Conservation (phyloP, 2,797 vertebrate genomes). For the Macrochelys suwanniensis region DNA sequence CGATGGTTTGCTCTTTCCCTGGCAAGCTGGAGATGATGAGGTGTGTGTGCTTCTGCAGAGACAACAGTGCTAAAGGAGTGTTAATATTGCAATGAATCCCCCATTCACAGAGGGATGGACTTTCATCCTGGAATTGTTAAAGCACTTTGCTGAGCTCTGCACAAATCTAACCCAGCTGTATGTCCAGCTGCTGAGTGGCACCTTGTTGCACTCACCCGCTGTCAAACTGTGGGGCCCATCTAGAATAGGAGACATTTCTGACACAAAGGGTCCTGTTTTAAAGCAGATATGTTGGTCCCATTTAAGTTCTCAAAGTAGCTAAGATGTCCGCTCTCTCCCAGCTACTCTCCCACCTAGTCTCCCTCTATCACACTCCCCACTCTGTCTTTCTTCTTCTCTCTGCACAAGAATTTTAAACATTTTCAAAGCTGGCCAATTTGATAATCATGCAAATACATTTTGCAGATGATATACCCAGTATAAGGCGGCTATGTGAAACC, state of each 20-base stretch:
- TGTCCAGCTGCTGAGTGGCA: background rate
- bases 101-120: background rate
- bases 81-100: constrained; percentile 17
- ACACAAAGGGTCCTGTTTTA: background rate
- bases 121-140: background rate
- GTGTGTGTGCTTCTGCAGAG: constrained; percentile 44
- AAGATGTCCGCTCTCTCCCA: constrained; percentile 6
- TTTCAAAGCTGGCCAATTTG: fast-evolving
- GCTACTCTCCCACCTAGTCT: background rate
- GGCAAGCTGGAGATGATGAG: constrained; percentile 41
- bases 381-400: background rate
- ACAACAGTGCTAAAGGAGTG: constrained; percentile 43
- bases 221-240: background rate
- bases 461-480: background rate
- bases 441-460: fast-evolving
- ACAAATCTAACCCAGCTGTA: background rate
- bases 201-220: fast-evolving
- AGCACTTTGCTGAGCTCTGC: constrained; percentile 6
- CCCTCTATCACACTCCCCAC: background rate
- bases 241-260: fast-evolving
- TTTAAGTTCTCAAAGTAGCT: background rate
- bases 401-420: fast-evolving
- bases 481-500: fast-evolving
- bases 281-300: background rate
- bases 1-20: background rate